Base-by-base conservation (phyloP, 92 coral and sea anemone species). In the Umimayanthus chanpuru region DNA sequence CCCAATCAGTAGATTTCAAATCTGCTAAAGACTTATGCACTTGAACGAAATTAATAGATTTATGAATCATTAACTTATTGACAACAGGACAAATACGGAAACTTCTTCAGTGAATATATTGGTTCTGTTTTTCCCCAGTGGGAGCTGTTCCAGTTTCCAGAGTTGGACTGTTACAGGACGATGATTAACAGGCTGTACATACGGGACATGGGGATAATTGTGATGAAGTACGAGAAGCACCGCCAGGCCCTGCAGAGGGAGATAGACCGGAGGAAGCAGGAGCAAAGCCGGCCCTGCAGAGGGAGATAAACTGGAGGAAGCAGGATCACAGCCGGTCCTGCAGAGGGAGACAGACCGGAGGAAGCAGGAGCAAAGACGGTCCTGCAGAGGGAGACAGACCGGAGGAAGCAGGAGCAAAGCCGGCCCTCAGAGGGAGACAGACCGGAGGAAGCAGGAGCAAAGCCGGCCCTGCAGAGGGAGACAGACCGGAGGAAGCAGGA, bases 161-260 rank as follows among this genome's bases (percentile, higher is more conserved):
- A 97, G 89, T 88, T 97, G 58, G 97, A 97, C 93, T 95, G 99
- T 88, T 97, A 94, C 92, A 96, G 94, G 86, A 89, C 98, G 6
- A 95, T 96, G 92, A 73, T 96, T 43, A 96, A 96, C 87, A 90
- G 98, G 75, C 58, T 96, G 85, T 96, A 92, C 93, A 96, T 95
- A 86, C 95, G 93, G 83, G 99, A 96, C 78, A 88, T 95, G 85
- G 98, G 95, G 79, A 96, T 91, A 61, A 95, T 96, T 76, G 99
- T 96, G 11, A 95, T 93, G 93, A 79, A 94, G 65, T 96, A 95
- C 41, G 99, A 96, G 73, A 97, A 95, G 85, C 89, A 92, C 86
- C 92, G 97, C 18, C 98, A 93, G 82, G 99, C 98, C 1, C 80
- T 96, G 76, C 98, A 96, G 82, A 80, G 95, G 81, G 98, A 96